phyloP scores from a whole-genome alignment of 1,140 invertebrate genomes.

The Neodiprion virginianus region DNA sequence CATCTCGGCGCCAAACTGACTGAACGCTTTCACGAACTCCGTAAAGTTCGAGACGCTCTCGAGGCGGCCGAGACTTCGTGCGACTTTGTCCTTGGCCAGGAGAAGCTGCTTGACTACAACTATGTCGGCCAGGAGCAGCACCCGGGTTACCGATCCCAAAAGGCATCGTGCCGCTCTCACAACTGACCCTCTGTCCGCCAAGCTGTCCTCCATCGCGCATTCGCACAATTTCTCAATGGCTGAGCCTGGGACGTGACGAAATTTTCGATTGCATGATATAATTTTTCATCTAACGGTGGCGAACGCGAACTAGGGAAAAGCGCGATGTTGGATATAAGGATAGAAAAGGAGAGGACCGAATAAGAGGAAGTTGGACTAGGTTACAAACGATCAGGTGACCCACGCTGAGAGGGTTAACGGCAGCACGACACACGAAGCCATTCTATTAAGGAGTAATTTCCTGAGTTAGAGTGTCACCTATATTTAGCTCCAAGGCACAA shows the following conservation, averaged over 20 bases:
- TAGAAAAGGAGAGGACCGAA: no score
- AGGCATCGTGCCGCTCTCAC: conserved; percentile 92
- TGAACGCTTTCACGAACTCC: conserved; percentile 98
- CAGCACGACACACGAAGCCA: background rate
- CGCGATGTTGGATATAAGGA: no score
- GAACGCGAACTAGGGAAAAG: no score
- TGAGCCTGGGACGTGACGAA: conserved; percentile 68
- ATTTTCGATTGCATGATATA: background rate
- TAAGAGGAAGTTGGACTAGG: no score
- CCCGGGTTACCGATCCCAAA: conserved; percentile 93
- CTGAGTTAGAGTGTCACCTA: conserved; percentile 4
- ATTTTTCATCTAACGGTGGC: no score
- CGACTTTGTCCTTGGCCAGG: conserved; percentile 94
- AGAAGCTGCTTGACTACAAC: conserved; percentile 97
- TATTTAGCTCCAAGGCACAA: conserved; percentile 3
- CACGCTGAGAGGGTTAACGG: no score
- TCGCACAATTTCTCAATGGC: conserved; percentile 91
- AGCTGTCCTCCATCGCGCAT: conserved; percentile 71
- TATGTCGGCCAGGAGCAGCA: conserved; percentile 97
- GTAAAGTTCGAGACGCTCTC: conserved; percentile 97
- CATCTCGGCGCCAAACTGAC: conserved; percentile 98
- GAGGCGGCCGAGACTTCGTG: conserved; percentile 82
- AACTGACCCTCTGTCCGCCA: conserved; percentile 77
- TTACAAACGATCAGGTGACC: no score
- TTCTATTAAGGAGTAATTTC: conserved; percentile 6